A percentile compares a stretch with the other conserved stretches of the same genome.
These are phyloP conservation scores for Esox lucius DNA, from an alignment of 2,797 vertebrate species.

Conservation along the genomic window DNA sequence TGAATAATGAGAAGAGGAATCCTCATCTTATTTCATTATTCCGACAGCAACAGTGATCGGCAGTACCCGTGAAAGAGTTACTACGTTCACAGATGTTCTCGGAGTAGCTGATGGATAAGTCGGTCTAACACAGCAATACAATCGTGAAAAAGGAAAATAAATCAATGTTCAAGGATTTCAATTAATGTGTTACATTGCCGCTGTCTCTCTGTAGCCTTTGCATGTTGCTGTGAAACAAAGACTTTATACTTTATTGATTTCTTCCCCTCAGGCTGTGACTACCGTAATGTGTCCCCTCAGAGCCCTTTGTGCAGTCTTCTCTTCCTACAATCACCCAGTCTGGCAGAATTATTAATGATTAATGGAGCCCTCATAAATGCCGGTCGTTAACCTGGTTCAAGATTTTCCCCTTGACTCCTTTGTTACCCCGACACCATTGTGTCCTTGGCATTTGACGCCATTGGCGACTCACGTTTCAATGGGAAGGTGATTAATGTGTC, in stretches of 20 bases:
- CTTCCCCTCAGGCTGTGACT: neutral
- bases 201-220: neutral
- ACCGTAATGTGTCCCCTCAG: neutral
- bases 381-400: constrained; percentile 13
- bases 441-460: constrained; percentile 8
- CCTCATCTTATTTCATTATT: neutral
- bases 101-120: neutral
- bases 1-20: neutral
- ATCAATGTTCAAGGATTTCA: neutral
- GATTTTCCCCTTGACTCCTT: constrained; percentile 15
- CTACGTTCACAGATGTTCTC: neutral
- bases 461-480: neutral
- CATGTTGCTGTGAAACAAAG: neutral
- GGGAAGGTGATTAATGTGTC: constrained; percentile 12
- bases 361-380: constrained; percentile 11
- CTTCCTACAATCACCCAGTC: neutral
- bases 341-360: constrained; percentile 16
- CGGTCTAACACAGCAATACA: neutral
- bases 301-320: neutral
- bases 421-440: neutral
- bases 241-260: too few species aligned
- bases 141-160: neutral
- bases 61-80: constrained; percentile 1
- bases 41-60: neutral
- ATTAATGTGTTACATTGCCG: neutral